Evolutionary conservation across 2,888 invertebrate species (phyloP).

Genomic region (Tolmerus cingulatus): DNA sequence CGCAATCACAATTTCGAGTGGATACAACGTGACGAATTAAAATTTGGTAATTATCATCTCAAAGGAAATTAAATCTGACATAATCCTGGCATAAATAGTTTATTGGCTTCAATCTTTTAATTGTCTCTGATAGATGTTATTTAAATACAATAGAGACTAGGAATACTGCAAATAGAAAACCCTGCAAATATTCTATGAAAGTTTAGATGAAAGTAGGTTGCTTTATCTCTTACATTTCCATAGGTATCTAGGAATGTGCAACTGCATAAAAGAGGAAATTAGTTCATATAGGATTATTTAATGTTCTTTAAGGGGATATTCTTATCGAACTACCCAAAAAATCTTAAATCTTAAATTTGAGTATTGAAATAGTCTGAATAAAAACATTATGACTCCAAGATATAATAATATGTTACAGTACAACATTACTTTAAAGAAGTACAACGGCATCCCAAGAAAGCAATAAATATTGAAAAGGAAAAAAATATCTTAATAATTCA

Average conservation of each 20-base stretch:
- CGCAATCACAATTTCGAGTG: neutral
- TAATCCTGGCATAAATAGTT: neutral
- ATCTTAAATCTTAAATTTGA: too few relatives aligned
- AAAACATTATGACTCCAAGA: neutral
- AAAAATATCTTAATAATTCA: neutral
- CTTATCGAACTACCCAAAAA: too few relatives aligned
- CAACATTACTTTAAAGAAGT: neutral
- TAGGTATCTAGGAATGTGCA: too few relatives aligned
- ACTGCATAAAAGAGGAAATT: too few relatives aligned
- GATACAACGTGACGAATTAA: neutral
- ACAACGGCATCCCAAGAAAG: neutral
- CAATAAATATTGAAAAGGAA: neutral
- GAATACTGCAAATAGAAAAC: neutral
- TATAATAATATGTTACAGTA: neutral
- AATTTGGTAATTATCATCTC: neutral
- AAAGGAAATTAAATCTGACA: neutral
- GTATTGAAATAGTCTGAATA: too few relatives aligned
- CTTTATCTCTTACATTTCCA: too few relatives aligned
- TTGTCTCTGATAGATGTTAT: neutral
- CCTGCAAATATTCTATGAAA: too few relatives aligned
- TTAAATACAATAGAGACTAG: neutral
- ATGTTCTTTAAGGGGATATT: too few relatives aligned
- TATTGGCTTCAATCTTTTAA: neutral
- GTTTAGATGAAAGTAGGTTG: too few relatives aligned
- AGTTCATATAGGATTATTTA: too few relatives aligned